These are phyloP conservation scores for Morpho deidamia DNA, from an alignment of 2,888 invertebrate species.

Conservation along the genomic window DNA sequence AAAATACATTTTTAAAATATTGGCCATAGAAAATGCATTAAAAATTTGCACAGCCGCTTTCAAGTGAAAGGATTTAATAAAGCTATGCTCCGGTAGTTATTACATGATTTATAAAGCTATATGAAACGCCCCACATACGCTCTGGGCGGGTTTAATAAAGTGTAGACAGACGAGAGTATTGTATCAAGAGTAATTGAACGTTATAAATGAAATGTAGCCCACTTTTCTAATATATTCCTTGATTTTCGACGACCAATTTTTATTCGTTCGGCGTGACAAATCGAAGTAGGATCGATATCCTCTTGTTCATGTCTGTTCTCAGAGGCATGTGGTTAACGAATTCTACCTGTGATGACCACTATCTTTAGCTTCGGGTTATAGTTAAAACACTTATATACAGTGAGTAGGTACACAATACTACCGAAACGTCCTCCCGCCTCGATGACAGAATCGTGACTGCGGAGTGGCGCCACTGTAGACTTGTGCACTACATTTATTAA, in stretches of 20 bases:
- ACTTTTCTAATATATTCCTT: constrained; percentile 20
- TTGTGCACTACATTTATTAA: no score
- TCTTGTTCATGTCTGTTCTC: no score
- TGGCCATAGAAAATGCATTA: constrained; percentile 29
- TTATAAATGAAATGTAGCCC: constrained; percentile 27
- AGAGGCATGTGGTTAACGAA: not conserved
- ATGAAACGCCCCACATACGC: constrained; percentile 38
- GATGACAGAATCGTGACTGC: no score
- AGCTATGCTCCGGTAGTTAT: constrained; percentile 43
- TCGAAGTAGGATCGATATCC: not conserved
- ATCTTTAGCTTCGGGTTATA: no score
- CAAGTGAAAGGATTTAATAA: constrained; percentile 53
- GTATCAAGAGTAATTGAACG: constrained; percentile 34
- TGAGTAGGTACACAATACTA: no score
- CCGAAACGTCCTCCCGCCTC: no score
- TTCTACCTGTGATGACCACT: no score
- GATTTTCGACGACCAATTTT: not conserved
- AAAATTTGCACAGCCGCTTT: constrained; percentile 31
- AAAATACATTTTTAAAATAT: constrained; percentile 13
- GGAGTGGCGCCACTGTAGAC: no score
- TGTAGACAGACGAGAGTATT: constrained; percentile 38
- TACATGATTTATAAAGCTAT: constrained; percentile 54
- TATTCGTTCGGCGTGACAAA: not conserved
- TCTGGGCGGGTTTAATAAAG: constrained; percentile 50
- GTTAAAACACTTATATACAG: no score